Percentiles rank a stretch among this genome's conserved stretches.
Evolutionary conservation across 1,140 invertebrate species (phyloP).

Genomic region (Aradophagus sp.): DNA sequence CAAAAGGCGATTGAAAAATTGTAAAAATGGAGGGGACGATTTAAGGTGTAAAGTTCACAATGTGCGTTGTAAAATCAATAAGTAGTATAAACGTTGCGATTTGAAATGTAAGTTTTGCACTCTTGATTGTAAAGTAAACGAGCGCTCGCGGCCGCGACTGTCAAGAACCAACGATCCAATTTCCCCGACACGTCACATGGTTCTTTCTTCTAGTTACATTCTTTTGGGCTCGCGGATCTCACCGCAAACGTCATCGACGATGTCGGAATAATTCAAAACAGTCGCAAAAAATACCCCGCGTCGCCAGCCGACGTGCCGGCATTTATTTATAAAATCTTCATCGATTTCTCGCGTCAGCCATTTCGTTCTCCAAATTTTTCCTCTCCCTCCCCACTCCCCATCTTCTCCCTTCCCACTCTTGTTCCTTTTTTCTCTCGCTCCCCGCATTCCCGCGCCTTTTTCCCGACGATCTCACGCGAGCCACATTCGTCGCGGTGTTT

Average conservation of each 20-base stretch:
- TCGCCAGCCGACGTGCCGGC: slow-evolving; percentile 1
- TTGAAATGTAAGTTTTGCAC: slow-evolving; percentile 15
- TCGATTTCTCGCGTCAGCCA: slow-evolving; percentile 15
- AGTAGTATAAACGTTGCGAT: slow-evolving; percentile 6
- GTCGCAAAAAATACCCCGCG: slow-evolving; percentile 27
- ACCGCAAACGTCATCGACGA: slow-evolving; percentile 8
- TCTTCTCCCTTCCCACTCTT: background rate
- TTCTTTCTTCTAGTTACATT: slow-evolving; percentile 32
- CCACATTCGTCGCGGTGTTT: slow-evolving; percentile 12
- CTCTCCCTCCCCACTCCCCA: too few species aligned
- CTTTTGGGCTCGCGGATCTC: slow-evolving; percentile 34
- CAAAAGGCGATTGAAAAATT: background rate
- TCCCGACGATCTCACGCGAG: slow-evolving; percentile 1
- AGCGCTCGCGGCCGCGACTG: too few species aligned
- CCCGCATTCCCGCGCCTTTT: too few species aligned
- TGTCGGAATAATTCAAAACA: slow-evolving; percentile 14
- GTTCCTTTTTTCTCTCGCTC: too few species aligned
- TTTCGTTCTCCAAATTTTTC: background rate
- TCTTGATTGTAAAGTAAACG: slow-evolving; percentile 12
- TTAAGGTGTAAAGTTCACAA: slow-evolving; percentile 27
- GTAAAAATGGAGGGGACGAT: slow-evolving; percentile 4
- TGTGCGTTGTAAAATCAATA: slow-evolving; percentile 21
- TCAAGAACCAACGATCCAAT: slow-evolving; percentile 2
- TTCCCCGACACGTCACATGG: slow-evolving; percentile 32
- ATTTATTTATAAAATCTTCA: slow-evolving; percentile 38